Conservation (phyloP, 2,888 invertebrate species). For the Eupithecia tripunctaria region DNA sequence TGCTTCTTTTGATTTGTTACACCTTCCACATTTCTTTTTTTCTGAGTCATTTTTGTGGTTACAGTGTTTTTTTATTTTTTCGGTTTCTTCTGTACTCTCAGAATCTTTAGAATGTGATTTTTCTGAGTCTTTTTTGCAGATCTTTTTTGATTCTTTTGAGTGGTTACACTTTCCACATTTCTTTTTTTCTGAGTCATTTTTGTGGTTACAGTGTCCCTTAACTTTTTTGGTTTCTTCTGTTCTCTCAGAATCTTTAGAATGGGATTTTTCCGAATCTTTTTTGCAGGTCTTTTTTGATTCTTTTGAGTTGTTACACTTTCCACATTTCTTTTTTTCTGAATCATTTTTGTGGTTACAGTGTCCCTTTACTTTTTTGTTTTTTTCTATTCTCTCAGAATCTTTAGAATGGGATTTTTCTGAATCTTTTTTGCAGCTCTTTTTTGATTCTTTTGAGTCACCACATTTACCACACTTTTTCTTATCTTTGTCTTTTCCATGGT, state of each 20-base stretch:
- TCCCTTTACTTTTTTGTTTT: not conserved
- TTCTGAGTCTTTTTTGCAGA: not conserved
- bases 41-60: constrained; percentile 6
- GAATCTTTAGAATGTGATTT: not conserved
- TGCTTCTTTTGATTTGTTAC: not conserved
- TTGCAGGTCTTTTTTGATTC: not conserved
- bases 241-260: constrained; percentile 1
- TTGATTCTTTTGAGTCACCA: not conserved
- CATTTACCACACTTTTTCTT: not conserved
- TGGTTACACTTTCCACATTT: not conserved
- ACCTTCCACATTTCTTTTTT: not conserved
- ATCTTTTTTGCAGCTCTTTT: not conserved
- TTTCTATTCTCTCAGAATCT: not conserved
- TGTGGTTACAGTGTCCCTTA: not conserved
- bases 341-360: not conserved
- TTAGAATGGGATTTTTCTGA: not conserved
- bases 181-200: not conserved
- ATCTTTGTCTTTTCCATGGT: not conserved
- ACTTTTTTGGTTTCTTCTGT: not conserved
- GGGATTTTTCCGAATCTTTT: not conserved
- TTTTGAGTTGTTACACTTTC: not conserved
- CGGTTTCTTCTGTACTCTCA: not conserved
- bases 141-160: not conserved
- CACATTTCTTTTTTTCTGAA: not conserved
- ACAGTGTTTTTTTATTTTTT: not conserved